Evolutionary conservation across 2,113 vertebrate species (phyloP), one percentile per base, ranked within the genome.

Genomic region (Nestor notabilis): DNA sequence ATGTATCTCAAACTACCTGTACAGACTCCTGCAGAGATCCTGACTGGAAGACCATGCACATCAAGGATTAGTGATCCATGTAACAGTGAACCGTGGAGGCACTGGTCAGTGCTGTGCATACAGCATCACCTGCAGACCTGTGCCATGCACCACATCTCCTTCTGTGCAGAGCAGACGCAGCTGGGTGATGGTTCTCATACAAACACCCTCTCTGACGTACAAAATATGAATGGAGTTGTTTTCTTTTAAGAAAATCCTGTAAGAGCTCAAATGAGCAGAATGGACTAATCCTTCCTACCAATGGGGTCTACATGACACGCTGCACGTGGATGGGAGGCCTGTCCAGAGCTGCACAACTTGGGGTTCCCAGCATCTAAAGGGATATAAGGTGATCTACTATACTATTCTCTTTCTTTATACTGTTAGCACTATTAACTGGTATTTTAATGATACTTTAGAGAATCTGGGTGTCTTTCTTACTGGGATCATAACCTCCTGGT

Each of bases 281-380:
- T 0, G 33, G 31, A 35, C 6, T 17, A 50, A 58, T 49, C 24
- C 53, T 74, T 84, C 72, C 74, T 11, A 29, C 19, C 1, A 17
- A 35, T 6, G 20, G 9, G 5, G 23, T 63, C 82, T 71, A 61
- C 56, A 56, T 1, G 4, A 50, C 9, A 9, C 4, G 75, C 61
- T 83, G 33, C 28, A 1, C 0, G 3, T 20, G 37, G 31, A 43
- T 6, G 44, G n/a, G 17, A 80, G 37, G 17, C 49, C 24, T 17
- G 21, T 25, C 33, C 3, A 9, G 24, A 5, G 18, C 69, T 3
- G 3, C 53, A 11, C 37, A 39, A 21, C 60, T 13, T 1, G 0
- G 17, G 7, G 8, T 13, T 69, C 33, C n/a, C 43, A 13, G 44
- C 69, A 56, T 28, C 81, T 65, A 47, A 69, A 81, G 72, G 41